phyloP scores from a whole-genome alignment of 1,140 invertebrate species.

The Asobara japonica region DNA sequence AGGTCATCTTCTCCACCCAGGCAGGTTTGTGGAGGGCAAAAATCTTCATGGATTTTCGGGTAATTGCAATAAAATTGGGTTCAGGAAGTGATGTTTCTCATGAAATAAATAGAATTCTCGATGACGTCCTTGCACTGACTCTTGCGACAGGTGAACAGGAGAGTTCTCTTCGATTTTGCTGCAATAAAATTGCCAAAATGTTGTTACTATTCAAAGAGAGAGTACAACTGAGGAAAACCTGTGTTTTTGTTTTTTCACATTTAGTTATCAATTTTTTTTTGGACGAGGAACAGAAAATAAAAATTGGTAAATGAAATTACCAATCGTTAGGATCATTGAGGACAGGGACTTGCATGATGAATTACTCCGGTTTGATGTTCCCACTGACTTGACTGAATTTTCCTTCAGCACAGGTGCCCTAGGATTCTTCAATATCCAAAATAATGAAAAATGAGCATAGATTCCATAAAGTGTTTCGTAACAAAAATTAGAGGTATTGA shows the following conservation, averaged over 20 bases:
- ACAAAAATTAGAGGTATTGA: neutral
- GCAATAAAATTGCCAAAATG: neutral
- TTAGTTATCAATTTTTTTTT: neutral
- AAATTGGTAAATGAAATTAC: neutral
- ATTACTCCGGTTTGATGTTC: neutral
- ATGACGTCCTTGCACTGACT: neutral
- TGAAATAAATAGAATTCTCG: conserved; percentile 3
- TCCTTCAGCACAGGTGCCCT: neutral
- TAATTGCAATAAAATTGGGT: neutral
- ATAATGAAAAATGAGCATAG: neutral
- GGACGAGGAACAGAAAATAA: neutral
- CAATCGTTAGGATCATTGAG: neutral
- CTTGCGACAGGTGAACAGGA: neutral
- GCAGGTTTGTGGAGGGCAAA: neutral
- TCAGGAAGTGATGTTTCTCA: conserved; percentile 4
- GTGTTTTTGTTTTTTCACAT: too few relatives aligned
- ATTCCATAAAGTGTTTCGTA: neutral
- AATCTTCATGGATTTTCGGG: conserved; percentile 21
- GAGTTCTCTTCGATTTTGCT: neutral
- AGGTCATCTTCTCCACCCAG: neutral
- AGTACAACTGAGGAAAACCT: too few relatives aligned
- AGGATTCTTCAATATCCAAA: neutral
- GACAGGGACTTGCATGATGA: neutral
- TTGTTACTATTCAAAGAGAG: too few relatives aligned
- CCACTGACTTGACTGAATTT: neutral